Conservation (phyloP, 1,140 invertebrate genomes). For the Oreohelix idahoensis region DNA sequence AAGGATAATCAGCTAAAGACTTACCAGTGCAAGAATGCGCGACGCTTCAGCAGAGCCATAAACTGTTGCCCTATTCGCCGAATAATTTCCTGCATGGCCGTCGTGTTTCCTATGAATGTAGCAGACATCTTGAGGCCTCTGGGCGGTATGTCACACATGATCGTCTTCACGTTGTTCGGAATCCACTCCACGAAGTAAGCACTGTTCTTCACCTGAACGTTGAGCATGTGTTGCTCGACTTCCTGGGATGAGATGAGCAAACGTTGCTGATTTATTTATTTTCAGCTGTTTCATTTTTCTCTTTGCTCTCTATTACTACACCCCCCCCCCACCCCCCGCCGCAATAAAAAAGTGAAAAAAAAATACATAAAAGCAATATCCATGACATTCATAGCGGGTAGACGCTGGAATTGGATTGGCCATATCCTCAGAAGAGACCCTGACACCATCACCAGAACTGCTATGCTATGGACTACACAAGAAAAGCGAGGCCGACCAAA, state of each 20-base stretch:
- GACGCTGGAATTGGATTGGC: too few relatives aligned
- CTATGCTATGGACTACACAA: too few relatives aligned
- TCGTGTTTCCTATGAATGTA: conserved; percentile 82
- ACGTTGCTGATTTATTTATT: too few relatives aligned
- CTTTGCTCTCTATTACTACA: too few relatives aligned
- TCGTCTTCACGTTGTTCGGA: conserved; percentile 87
- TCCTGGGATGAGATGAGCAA: conserved; percentile 72
- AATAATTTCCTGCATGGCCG: conserved; percentile 86
- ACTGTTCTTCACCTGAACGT: conserved; percentile 81
- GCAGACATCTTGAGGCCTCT: conserved; percentile 92
- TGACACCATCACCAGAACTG: too few relatives aligned
- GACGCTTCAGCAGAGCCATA: conserved; percentile 81
- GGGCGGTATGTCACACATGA: conserved; percentile 89
- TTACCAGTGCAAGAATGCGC: conserved; percentile 83
- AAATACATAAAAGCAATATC: too few relatives aligned
- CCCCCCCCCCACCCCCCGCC: too few relatives aligned
- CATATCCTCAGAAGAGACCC: too few relatives aligned
- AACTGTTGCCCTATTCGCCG: conserved; percentile 80
- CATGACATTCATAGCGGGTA: too few relatives aligned
- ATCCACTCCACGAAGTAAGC: conserved; percentile 96
- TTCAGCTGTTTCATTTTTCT: too few relatives aligned
- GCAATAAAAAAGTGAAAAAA: too few relatives aligned
- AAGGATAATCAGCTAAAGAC: background rate
- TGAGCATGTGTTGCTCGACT: conserved; percentile 83
- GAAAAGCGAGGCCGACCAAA: too few relatives aligned